Evolutionary conservation across 2,113 vertebrate species (phyloP), one percentile per base, ranked within the genome.

Genomic region (Hystrix brachyura): DNA sequence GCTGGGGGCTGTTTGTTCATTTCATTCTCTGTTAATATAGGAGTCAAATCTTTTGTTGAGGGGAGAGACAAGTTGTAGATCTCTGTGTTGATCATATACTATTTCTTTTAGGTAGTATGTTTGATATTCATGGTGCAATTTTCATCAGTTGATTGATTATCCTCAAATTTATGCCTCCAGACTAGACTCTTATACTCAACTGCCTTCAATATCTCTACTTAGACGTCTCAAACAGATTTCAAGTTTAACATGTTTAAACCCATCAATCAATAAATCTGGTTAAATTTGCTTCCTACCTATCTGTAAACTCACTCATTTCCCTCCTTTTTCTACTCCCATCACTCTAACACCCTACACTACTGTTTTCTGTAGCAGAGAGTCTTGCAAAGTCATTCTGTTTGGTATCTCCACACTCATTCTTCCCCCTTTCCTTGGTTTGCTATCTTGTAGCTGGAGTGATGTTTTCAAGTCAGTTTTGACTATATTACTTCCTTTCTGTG

Each of bases 111-210:
- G 13, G 43, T 11, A 87, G 43, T 18, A 81, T 84, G 69, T 90
- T 53, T 43, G 17, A 62, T 90, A 25, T 32, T 15, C 0, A 12
- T 67, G 38, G 29, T 12, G 76, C 80, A 87, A 4, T 76, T 90
- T 96, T 92, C 29, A 76, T 80, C 23, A 59, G 17, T 87, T 92
- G 57, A 43, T 83, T 85, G 74, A 51, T 60, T n/a, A 43, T 76
- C 78, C 19, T 51, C 38, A 74, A 82, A 84, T 83, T 87, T 87
- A 90, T 21, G 59, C 27, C 12, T 67, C 19, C 7, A 79, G 11
- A 79, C 14, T 21, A 84, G 80, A 90, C 51, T 57, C 1, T 91
- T 85, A 51, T 10, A 67, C 15, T 27, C 34, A 96, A 51, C 5
- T 92, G 18, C 7, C 53, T 53, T 91, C 1, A 85, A 11, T 71